These are phyloP conservation scores for Panzeria rudis DNA, from an alignment of 2,888 invertebrate species.

Conservation along the genomic window DNA sequence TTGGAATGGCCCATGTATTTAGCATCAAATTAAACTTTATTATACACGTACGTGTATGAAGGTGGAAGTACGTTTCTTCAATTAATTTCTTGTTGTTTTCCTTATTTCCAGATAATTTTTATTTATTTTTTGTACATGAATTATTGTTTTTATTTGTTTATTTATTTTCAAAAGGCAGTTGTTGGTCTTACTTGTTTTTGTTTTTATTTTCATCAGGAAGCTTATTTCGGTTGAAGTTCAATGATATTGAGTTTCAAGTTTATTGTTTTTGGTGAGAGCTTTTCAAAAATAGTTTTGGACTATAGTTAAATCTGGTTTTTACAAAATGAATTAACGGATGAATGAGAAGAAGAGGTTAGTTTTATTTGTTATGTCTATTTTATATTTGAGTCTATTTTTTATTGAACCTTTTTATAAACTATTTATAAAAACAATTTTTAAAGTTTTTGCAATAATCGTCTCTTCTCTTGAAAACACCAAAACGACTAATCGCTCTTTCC, in stretches of 20 bases:
- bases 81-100: neutral
- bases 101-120: neutral
- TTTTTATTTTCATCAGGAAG: slow-evolving; percentile 38
- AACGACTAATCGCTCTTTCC: too few relatives aligned
- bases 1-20: slow-evolving; percentile 40
- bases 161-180: slow-evolving; percentile 41
- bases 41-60: slow-evolving; percentile 28
- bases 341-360: too few relatives aligned
- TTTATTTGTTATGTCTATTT: too few relatives aligned
- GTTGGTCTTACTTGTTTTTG: slow-evolving; percentile 8
- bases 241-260: slow-evolving; percentile 67
- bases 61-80: slow-evolving; percentile 27
- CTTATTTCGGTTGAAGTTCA: slow-evolving; percentile 37
- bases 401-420: too few relatives aligned
- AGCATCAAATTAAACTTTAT: slow-evolving; percentile 68
- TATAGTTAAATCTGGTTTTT: neutral
- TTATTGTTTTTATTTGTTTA: slow-evolving; percentile 57
- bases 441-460: too few relatives aligned
- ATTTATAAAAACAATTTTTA: too few relatives aligned
- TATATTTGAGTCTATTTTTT: too few relatives aligned
- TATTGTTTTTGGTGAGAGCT: slow-evolving; percentile 63
- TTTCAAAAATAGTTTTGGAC: neutral
- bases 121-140: slow-evolving; percentile 23
- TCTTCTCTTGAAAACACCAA: too few relatives aligned
- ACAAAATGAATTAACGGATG: neutral